phyloP scores from a whole-genome alignment of 2,888 invertebrate species.

The Meliscaeva auricollis region DNA sequence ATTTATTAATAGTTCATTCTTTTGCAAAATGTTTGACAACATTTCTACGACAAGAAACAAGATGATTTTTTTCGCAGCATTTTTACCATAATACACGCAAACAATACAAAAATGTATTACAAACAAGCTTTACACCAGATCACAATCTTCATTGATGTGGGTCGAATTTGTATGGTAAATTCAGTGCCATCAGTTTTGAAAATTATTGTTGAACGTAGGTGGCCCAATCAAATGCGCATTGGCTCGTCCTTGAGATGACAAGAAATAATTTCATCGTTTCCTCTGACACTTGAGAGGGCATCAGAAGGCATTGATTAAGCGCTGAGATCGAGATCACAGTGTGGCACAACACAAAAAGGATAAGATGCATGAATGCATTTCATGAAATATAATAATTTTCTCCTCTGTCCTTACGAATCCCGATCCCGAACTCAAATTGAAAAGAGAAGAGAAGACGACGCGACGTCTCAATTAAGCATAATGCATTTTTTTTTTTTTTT shows the following conservation, averaged over 20 bases:
- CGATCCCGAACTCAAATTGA: conserved; percentile 9
- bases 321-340: conserved; percentile 48
- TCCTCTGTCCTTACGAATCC: conserved; percentile 50
- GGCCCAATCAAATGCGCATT: conserved; percentile 71
- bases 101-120: background rate
- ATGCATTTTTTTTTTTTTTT: conserved; percentile 39
- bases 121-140: background rate
- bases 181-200: conserved; percentile 33
- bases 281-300: conserved; percentile 70
- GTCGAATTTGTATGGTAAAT: background rate
- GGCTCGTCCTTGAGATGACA: conserved; percentile 73
- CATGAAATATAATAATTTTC: conserved; percentile 72
- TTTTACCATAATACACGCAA: no score
- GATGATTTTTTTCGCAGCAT: no score
- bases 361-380: conserved; percentile 72
- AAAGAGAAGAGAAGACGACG: conserved; percentile 32
- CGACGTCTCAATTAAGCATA: conserved; percentile 71
- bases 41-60: no score
- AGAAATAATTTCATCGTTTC: conserved; percentile 74
- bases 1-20: no score
- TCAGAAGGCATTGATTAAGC: conserved; percentile 63
- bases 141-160: conserved; percentile 2
- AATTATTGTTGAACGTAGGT: conserved; percentile 55
- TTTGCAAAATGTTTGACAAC: no score
- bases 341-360: conserved; percentile 41